These are phyloP conservation scores for Ctenodactylus gundi DNA, from an alignment of 2,113 vertebrate genomes.

Conservation along the genomic window DNA sequence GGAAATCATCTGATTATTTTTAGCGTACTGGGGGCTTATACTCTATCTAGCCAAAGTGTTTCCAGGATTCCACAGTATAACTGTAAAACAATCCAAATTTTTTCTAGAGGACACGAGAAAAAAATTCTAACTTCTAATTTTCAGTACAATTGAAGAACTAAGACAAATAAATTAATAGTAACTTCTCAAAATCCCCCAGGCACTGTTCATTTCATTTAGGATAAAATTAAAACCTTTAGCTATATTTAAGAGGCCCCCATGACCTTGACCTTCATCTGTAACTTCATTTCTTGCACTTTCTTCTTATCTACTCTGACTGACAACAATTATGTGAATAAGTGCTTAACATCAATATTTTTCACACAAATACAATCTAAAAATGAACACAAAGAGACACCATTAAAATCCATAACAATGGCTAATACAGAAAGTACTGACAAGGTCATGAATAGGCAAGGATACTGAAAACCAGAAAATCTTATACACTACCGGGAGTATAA, in stretches of 20 bases:
- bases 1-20: background rate
- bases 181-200: background rate
- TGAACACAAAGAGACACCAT: background rate
- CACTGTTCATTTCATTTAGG: background rate
- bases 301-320: background rate
- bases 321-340: background rate
- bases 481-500: background rate
- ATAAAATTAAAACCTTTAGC: background rate
- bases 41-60: background rate
- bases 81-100: background rate
- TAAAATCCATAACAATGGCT: background rate
- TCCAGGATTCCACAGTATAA: background rate
- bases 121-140: background rate
- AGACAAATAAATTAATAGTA: background rate
- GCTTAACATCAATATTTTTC: background rate
- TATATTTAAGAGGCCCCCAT: background rate
- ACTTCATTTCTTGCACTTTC: background rate
- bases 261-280: background rate
- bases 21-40: background rate
- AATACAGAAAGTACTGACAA: background rate
- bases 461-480: background rate
- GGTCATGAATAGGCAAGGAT: background rate
- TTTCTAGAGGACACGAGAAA: background rate
- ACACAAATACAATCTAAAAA: slow-evolving; percentile 19
- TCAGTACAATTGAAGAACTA: background rate